These are phyloP conservation scores for Plebejus anna DNA, from an alignment of 2,888 invertebrate species.

Conservation along the genomic window DNA sequence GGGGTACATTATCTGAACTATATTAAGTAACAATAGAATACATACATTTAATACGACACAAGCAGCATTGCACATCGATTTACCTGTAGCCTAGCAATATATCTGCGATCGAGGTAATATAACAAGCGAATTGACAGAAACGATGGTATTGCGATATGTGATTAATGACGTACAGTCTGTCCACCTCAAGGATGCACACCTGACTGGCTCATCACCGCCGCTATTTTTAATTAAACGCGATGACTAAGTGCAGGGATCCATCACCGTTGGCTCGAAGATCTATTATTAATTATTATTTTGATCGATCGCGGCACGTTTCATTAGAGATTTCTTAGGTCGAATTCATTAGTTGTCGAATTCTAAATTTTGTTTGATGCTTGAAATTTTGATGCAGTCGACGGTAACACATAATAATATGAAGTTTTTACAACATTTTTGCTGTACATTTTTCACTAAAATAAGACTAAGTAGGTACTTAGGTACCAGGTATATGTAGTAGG, in stretches of 20 bases:
- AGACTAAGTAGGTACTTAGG: too few relatives aligned
- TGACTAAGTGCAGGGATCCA: slow-evolving; percentile 74
- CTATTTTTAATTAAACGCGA: slow-evolving; percentile 77
- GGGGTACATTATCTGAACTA: too few relatives aligned
- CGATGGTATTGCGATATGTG: slow-evolving; percentile 40
- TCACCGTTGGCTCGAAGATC: slow-evolving; percentile 65
- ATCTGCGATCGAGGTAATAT: slow-evolving; percentile 8
- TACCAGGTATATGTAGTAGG: too few relatives aligned
- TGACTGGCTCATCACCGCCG: slow-evolving; percentile 58
- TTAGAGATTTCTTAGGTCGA: slow-evolving; percentile 58
- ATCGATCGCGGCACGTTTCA: slow-evolving; percentile 74
- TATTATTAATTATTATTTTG: slow-evolving; percentile 79
- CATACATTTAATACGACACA: background rate
- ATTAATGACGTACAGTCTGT: slow-evolving; percentile 58
- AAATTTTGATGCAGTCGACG: background rate
- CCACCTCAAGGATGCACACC: slow-evolving; percentile 35
- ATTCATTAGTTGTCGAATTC: slow-evolving; percentile 62
- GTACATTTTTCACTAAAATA: too few relatives aligned
- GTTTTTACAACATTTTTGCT: background rate
- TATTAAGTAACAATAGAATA: too few relatives aligned
- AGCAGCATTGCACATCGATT: background rate
- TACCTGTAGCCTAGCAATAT: background rate
- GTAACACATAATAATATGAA: background rate
- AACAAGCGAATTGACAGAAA: slow-evolving; percentile 10
- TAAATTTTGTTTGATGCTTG: slow-evolving; percentile 41